Conservation (phyloP, 2,113 vertebrate genomes). For the Lontra canadensis region DNA sequence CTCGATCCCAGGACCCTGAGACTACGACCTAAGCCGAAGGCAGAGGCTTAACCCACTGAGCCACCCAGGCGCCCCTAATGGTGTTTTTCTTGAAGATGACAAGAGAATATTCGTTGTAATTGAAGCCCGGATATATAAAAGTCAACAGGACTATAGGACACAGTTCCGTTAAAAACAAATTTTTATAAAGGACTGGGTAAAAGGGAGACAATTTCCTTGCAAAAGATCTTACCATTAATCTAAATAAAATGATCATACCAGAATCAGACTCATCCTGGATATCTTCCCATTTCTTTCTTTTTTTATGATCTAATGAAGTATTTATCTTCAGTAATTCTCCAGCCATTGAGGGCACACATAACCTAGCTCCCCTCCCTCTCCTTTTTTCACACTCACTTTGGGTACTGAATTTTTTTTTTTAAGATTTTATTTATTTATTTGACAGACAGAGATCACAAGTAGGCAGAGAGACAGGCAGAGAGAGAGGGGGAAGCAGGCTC, state of each 20-base stretch:
- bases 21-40: no score
- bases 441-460: no score
- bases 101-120: background rate
- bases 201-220: background rate
- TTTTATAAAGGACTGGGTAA: background rate
- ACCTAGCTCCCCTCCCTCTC: background rate
- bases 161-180: background rate
- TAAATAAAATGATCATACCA: background rate
- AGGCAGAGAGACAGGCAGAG: no score
- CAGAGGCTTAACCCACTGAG: no score
- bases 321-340: background rate
- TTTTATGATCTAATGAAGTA: background rate
- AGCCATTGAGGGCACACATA: background rate
- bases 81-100: background rate
- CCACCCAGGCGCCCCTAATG: background rate
- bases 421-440: no score
- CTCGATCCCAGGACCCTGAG: no score
- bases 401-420: background rate
- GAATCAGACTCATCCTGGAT: background rate
- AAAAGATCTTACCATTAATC: background rate
- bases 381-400: background rate
- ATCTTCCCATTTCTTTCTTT: background rate
- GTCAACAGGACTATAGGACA: background rate
- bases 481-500: no score
- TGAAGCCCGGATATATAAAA: background rate